phyloP scores from a whole-genome alignment of 1,140 invertebrate genomes.

The Berghia stephanieae region DNA sequence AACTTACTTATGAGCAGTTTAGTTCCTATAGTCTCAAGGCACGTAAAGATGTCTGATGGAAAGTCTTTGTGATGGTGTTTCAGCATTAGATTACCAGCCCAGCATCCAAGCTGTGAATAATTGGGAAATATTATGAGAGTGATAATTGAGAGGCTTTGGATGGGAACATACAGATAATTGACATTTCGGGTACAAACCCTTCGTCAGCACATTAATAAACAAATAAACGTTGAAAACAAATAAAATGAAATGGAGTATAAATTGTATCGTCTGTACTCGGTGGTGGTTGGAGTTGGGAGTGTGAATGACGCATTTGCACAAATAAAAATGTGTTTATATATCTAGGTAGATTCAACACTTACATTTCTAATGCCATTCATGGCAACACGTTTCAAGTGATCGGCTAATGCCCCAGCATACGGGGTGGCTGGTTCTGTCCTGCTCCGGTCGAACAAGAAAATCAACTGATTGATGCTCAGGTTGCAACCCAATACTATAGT shows the following conservation, averaged over 20 bases:
- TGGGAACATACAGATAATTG: not conserved
- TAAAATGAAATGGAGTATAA: no score
- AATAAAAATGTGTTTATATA: not conserved
- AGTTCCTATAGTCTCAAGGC: conserved; percentile 77
- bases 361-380: conserved; percentile 26
- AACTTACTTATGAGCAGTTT: conserved; percentile 69
- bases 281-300: no score
- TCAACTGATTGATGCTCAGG: not conserved
- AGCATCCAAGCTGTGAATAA: conserved; percentile 61
- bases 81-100: conserved; percentile 83
- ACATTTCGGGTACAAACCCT: not conserved
- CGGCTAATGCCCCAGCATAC: conserved; percentile 10
- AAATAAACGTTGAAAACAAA: no score
- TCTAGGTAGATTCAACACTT: not conserved
- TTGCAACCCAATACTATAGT: conserved; percentile 9
- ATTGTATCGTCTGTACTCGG: no score
- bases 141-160: not conserved
- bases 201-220: no score
- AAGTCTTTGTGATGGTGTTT: conserved; percentile 78
- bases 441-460: not conserved
- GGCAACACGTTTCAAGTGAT: conserved; percentile 20
- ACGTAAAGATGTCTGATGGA: conserved; percentile 79
- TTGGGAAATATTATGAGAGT: not conserved
- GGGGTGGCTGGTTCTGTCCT: not conserved
- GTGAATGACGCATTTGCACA: not conserved